Base-by-base conservation (phyloP, 2,888 invertebrate genomes). In the Timema cristinae region DNA sequence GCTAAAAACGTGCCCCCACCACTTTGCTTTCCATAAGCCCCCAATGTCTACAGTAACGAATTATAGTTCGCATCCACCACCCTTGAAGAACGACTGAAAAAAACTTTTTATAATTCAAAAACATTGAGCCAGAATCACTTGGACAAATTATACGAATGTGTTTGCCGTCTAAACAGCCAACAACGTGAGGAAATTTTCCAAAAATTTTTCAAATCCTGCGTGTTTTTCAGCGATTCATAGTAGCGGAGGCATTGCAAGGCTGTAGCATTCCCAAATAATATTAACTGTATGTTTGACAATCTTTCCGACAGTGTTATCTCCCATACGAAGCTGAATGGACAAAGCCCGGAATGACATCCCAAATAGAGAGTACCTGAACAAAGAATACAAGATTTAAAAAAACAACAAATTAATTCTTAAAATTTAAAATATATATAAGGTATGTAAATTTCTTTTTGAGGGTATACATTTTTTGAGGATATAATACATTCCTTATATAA, bases 321-420 rank as follows among this genome's bases (percentile, higher is more conserved):
- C 63, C 63, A 63, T 63, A 9, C 63, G 63, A 48, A 63, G 63
- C 63, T 63, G 32, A 63, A 63, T 48, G 63, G 63, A 32, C 63
- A 63, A 15, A 63, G 63, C 9, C 8, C 16, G 16, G 32, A 63
- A 63, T 32, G 63, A 63, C 32, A 63, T 63, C 48, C 63, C 63
- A 63, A 63, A 16, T 63, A 48, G 32, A 63, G 63, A 63, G 32
- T 63, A 63, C 48, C 63, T 63, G 63, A 16, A 63, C 6, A 16
- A 63, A 15, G n/a, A 54, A 63, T 63, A 15, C 16, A 63, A 4
- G 7, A 63, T 16, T 32, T 32, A 2, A 32, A 32, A n/a, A 32
- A 32, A 32, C 32, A 32, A 32, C 32, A 32, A 32, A 32, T 32
- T 1, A 32, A 32, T 32, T 32, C 32, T 32, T 32, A n/a, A n/a